phyloP scores from a whole-genome alignment of 2,888 invertebrate genomes.

The Caenorhabditis sp. region DNA sequence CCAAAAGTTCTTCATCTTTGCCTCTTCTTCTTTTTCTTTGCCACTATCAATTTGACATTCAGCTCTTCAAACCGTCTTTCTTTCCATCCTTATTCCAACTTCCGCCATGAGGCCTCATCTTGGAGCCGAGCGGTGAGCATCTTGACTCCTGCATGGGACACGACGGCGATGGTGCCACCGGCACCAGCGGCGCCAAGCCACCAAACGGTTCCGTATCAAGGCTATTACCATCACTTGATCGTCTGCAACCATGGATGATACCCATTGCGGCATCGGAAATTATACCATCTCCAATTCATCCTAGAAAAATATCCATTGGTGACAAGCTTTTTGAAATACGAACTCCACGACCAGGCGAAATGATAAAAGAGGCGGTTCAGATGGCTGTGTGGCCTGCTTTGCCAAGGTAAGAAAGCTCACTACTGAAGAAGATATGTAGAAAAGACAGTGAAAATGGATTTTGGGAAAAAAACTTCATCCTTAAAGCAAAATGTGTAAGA shows the following conservation, averaged over 20 bases:
- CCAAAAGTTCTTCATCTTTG: slow-evolving; percentile 18
- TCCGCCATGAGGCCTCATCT: slow-evolving; percentile 42
- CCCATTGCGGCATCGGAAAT: slow-evolving; percentile 73
- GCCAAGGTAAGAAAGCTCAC: slow-evolving; percentile 71
- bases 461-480: too few relatives aligned
- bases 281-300: slow-evolving; percentile 74
- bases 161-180: slow-evolving; percentile 58
- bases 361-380: slow-evolving; percentile 74
- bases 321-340: slow-evolving; percentile 70
- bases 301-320: slow-evolving; percentile 64
- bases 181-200: slow-evolving; percentile 50
- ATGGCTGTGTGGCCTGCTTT: slow-evolving; percentile 77
- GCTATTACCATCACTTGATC: slow-evolving; percentile 69
- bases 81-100: slow-evolving; percentile 38
- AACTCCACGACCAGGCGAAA: slow-evolving; percentile 69
- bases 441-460: too few relatives aligned
- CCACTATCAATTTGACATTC: slow-evolving; percentile 31
- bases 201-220: slow-evolving; percentile 43
- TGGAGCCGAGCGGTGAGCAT: slow-evolving; percentile 43
- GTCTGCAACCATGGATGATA: slow-evolving; percentile 79
- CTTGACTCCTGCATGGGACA: slow-evolving; percentile 59
- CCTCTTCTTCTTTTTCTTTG: background rate
- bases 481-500: background rate
- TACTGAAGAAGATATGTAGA: too few relatives aligned
- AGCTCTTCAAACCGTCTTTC: slow-evolving; percentile 46